These are phyloP conservation scores for Neomicropteryx cornuta DNA, from an alignment of 1,140 invertebrate species.

Conservation along the genomic window DNA sequence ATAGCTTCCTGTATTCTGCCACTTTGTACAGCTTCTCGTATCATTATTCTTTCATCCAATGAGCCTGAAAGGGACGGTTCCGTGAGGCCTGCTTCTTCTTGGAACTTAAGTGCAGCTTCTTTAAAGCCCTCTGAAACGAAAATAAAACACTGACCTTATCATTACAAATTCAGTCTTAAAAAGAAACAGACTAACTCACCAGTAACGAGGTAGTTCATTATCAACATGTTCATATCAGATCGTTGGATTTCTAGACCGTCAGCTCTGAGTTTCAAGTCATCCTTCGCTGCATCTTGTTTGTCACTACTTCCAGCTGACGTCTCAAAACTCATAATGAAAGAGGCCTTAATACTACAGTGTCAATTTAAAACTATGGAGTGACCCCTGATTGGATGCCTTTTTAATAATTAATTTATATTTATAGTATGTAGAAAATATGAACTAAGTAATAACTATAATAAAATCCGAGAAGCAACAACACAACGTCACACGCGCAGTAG, in stretches of 20 bases:
- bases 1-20: conserved; percentile 91
- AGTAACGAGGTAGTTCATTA: conserved; percentile 98
- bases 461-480: too few species aligned
- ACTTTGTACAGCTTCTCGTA: conserved; percentile 87
- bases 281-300: conserved; percentile 31
- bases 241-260: conserved; percentile 77
- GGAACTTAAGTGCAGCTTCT: conserved; percentile 95
- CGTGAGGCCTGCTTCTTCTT: conserved; percentile 83
- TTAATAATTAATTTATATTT: too few species aligned
- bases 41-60: conserved; percentile 87
- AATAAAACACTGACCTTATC: background rate
- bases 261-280: conserved; percentile 28
- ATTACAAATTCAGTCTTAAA: background rate
- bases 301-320: conserved; percentile 21
- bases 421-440: too few species aligned
- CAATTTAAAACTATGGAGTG: too few species aligned
- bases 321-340: conserved; percentile 31
- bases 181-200: conserved; percentile 43
- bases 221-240: conserved; percentile 89
- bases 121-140: conserved; percentile 82
- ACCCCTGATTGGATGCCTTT: too few species aligned
- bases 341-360: too few species aligned
- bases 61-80: conserved; percentile 80
- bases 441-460: too few species aligned
- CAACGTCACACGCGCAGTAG: too few species aligned